phyloP scores from a whole-genome alignment of 1,140 invertebrate species.

The Drosophila mayri region DNA sequence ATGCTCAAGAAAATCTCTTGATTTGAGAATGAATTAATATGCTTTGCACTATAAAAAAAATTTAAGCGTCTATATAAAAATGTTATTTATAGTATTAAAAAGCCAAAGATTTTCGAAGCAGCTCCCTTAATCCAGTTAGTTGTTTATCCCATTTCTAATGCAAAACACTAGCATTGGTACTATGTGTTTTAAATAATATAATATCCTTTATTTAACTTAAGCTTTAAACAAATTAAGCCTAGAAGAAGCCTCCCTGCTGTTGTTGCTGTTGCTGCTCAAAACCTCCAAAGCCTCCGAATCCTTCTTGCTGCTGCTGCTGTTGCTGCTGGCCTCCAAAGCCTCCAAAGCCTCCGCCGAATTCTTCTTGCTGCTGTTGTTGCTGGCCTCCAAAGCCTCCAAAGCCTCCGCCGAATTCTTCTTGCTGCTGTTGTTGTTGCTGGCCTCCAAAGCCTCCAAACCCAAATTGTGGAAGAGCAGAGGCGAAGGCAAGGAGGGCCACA shows the following conservation, averaged over 20 bases:
- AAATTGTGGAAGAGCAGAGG: constrained; percentile 29
- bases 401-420: constrained; percentile 6
- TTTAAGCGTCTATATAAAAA: too few species aligned
- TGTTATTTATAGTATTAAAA: not conserved
- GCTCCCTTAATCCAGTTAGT: not conserved
- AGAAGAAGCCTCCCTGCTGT: constrained; percentile 17
- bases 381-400: constrained; percentile 15
- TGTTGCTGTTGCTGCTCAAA: constrained; percentile 32
- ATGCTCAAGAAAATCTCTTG: too few species aligned
- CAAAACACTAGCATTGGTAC: not conserved
- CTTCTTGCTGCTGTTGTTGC: constrained; percentile 35
- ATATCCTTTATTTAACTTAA: not conserved
- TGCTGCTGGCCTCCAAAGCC: constrained; percentile 19
- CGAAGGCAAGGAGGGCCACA: constrained; percentile 34
- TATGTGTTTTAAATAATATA: not conserved
- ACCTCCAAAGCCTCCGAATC: constrained; percentile 17
- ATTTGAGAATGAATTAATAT: not conserved
- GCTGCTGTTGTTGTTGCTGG: constrained; percentile 28
- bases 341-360: constrained; percentile 12
- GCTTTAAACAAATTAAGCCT: not conserved
- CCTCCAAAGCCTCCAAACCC: constrained; percentile 29
- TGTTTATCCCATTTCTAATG: not conserved
- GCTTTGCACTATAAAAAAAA: not conserved
- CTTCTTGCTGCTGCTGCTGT: constrained; percentile 37
- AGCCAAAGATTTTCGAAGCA: too few species aligned